Conservation (phyloP, 2,888 invertebrate genomes). For the Orchestes rusci region DNA sequence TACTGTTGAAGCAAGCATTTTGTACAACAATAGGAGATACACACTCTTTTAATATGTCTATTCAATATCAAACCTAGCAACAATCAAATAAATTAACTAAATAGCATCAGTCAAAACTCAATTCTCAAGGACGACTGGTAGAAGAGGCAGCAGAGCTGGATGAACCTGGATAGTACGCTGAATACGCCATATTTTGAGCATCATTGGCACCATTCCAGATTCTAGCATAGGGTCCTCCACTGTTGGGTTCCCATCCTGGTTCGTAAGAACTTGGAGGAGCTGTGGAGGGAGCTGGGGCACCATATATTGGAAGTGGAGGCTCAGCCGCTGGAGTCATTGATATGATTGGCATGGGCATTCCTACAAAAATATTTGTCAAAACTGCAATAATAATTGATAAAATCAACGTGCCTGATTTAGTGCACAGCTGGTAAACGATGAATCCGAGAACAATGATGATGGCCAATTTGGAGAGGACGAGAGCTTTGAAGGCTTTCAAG, state of each 20-base stretch:
- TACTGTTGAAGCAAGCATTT: too few relatives aligned
- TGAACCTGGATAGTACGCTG: constrained; percentile 63
- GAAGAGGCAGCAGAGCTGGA: constrained; percentile 51
- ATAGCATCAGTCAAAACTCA: constrained; percentile 13
- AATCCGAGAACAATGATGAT: constrained; percentile 75
- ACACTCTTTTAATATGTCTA: too few relatives aligned
- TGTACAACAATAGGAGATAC: too few relatives aligned
- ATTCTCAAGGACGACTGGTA: constrained; percentile 39
- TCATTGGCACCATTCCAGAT: constrained; percentile 56
- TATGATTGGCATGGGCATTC: constrained; percentile 49
- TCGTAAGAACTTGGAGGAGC: constrained; percentile 56
- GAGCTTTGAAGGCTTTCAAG: constrained; percentile 75
- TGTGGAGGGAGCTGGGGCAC: constrained; percentile 58
- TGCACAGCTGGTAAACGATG: constrained; percentile 68
- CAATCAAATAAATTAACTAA: not conserved
- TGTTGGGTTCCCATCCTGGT: constrained; percentile 65
- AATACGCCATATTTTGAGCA: constrained; percentile 60
- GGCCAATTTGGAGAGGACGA: constrained; percentile 77
- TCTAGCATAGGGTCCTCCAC: constrained; percentile 65
- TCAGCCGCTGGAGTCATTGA: constrained; percentile 47
- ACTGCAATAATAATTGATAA: not conserved
- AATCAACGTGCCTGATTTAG: constrained; percentile 58
- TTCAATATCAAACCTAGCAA: too few relatives aligned
- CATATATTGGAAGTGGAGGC: constrained; percentile 59
- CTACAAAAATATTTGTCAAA: constrained; percentile 16